Evolutionary conservation across 2,113 vertebrate species (phyloP).

Genomic region (Nansenia antarctica): DNA sequence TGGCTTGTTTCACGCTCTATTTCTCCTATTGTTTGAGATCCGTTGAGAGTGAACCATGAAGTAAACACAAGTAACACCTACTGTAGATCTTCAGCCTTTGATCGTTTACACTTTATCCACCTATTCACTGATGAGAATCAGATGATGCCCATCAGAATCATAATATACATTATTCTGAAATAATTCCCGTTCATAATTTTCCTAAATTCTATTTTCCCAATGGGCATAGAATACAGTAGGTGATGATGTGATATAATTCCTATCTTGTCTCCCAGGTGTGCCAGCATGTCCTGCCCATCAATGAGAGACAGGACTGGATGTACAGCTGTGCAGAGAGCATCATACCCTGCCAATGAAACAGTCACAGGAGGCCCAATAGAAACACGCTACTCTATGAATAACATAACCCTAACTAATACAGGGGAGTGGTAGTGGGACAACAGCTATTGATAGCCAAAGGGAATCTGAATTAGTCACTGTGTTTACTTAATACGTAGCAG

Average conservation of each 20-base stretch:
- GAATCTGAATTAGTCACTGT: not conserved
- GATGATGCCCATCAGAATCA: not conserved
- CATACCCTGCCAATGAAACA: constrained; percentile 57
- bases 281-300: constrained; percentile 86
- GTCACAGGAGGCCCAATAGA: not conserved
- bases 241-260: not conserved
- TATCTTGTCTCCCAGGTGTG: constrained; percentile 77
- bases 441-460: not conserved
- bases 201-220: not conserved
- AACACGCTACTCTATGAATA: not conserved
- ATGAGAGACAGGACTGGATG: constrained; percentile 85
- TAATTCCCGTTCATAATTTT: no score
- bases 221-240: not conserved
- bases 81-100: no score
- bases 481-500: no score
- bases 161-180: no score
- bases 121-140: not conserved
- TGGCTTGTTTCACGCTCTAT: constrained; percentile 4
- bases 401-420: not conserved
- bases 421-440: not conserved
- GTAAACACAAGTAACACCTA: no score
- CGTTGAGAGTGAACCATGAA: not conserved
- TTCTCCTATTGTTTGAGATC: not conserved
- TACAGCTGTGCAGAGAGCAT: constrained; percentile 85
- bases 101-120: not conserved